These are phyloP conservation scores for Geococcyx californianus DNA, from an alignment of 2,113 vertebrate species.

Conservation along the genomic window DNA sequence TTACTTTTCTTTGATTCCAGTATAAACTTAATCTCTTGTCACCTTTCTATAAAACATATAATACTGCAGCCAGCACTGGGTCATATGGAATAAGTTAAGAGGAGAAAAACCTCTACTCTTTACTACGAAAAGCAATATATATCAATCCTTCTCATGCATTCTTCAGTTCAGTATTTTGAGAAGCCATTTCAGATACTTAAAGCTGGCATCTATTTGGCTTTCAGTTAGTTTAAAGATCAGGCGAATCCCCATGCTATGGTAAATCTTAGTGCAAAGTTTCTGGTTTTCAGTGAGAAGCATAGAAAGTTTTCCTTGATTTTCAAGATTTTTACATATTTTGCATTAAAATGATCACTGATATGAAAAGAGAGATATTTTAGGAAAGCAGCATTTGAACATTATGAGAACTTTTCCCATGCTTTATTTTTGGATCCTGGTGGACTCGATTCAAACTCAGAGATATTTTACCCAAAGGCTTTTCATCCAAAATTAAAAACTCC, in stretches of 20 bases:
- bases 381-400: neutral
- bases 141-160: neutral
- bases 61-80: neutral
- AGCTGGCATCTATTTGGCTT: slow-evolving; percentile 1
- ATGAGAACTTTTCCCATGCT: neutral
- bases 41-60: neutral
- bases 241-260: fast-evolving
- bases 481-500: neutral
- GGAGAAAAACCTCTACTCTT: neutral
- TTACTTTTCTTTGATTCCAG: neutral
- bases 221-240: neutral
- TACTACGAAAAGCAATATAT: neutral
- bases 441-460: slow-evolving; percentile 7
- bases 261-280: neutral
- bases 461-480: neutral
- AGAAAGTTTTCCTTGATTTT: neutral
- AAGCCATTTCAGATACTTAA: slow-evolving; percentile 7
- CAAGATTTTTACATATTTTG: slow-evolving; percentile 9
- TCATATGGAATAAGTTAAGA: neutral
- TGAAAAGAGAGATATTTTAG: slow-evolving; percentile 1
- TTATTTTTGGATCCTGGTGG: slow-evolving; percentile 29
- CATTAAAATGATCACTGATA: neutral
- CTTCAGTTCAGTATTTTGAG: neutral
- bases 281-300: neutral
- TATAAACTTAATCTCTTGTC: neutral